Percentiles rank a stretch among this genome's conserved stretches.
These are phyloP conservation scores for Alviniconcha strummeri DNA, from an alignment of 2,888 invertebrate species.

Conservation along the genomic window DNA sequence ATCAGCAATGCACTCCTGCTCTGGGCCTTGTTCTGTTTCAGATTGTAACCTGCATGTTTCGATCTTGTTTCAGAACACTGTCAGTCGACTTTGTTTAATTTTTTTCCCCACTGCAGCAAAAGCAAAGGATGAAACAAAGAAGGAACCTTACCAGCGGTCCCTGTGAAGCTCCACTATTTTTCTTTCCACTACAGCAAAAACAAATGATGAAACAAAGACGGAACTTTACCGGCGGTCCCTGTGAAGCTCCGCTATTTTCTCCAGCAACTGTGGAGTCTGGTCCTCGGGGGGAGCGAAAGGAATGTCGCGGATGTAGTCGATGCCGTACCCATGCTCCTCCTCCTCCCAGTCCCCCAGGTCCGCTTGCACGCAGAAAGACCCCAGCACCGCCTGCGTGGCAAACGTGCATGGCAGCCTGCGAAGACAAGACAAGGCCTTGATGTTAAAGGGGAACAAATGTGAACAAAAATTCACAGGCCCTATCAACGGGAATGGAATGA, in stretches of 20 bases:
- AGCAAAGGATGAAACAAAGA: no score
- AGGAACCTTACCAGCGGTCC: conserved; percentile 68
- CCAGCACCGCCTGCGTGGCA: conserved; percentile 95
- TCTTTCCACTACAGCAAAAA: no score
- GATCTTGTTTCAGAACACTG: no score
- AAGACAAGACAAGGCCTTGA: conserved; percentile 48
- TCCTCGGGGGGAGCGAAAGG: conserved; percentile 88
- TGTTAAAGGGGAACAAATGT: background rate
- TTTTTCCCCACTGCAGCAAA: no score
- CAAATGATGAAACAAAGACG: no score
- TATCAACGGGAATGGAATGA: background rate
- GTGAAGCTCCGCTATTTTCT: conserved; percentile 96
- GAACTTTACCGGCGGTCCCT: conserved; percentile 80
- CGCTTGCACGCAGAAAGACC: conserved; percentile 93
- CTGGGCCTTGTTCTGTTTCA: no score
- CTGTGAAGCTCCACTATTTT: conserved; percentile 72
- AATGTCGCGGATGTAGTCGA: conserved; percentile 89
- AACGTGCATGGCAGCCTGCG: conserved; percentile 97
- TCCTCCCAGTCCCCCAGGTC: conserved; percentile 95
- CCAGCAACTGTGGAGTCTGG: conserved; percentile 91
- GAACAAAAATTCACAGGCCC: background rate
- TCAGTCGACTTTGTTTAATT: no score
- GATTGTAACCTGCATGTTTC: no score
- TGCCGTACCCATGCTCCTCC: conserved; percentile 77
- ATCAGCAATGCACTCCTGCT: no score